phyloP scores from a whole-genome alignment of 2,797 vertebrate species.

The Chelonia mydas region DNA sequence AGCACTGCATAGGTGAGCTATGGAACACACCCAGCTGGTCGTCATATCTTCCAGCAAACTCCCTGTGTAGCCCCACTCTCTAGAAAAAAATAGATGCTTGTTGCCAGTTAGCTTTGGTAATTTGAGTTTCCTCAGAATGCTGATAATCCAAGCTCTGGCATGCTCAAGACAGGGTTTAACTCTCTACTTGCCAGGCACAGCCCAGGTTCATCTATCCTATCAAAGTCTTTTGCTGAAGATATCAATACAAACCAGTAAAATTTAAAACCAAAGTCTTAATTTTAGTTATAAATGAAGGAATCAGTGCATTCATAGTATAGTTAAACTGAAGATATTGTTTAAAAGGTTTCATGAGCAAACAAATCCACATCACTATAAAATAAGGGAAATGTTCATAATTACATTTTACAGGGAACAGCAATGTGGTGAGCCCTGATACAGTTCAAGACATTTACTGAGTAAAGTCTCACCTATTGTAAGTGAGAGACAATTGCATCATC shows the following conservation, averaged over 20 bases:
- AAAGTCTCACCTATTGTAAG: neutral
- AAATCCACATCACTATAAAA: neutral
- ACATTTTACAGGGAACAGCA: neutral
- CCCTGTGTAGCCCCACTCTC: neutral
- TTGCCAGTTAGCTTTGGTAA: slow-evolving; percentile 18
- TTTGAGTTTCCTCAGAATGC: neutral
- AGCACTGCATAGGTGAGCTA: neutral
- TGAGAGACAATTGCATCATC: neutral
- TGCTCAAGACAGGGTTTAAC: neutral
- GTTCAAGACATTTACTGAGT: neutral
- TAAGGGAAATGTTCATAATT: neutral
- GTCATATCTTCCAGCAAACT: neutral
- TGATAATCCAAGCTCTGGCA: neutral
- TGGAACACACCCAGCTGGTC: neutral
- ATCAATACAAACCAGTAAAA: neutral
- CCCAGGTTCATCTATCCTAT: neutral
- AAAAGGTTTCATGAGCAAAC: neutral
- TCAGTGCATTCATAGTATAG: neutral
- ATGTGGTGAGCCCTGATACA: neutral
- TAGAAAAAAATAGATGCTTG: neutral
- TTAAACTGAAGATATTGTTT: neutral
- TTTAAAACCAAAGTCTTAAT: neutral
- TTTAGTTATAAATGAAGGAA: neutral
- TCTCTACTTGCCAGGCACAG: neutral
- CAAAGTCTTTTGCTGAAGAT: neutral